Conservation (phyloP, 2,888 invertebrate genomes). For the Acanthopleura granulata region DNA sequence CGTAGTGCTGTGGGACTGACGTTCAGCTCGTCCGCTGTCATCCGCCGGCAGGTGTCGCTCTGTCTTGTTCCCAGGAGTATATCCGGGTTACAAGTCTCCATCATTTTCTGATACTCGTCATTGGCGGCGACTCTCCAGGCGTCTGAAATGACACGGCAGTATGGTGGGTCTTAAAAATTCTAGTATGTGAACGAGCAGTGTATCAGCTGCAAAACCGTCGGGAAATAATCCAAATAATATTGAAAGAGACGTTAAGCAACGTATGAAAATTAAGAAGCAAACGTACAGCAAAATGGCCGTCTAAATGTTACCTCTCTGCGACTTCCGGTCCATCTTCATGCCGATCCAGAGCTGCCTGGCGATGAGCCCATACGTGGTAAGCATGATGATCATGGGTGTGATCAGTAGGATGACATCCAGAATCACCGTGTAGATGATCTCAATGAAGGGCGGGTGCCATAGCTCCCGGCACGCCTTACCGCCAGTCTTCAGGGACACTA, state of each 20-base stretch:
- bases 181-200: no score
- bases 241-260: no score
- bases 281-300: no score
- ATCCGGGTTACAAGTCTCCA: slow-evolving; percentile 63
- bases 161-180: no score
- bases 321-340: slow-evolving; percentile 41
- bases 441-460: slow-evolving; percentile 69
- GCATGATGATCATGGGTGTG: slow-evolving; percentile 82
- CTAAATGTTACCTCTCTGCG: slow-evolving; percentile 4
- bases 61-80: not conserved
- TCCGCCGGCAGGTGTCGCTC: not conserved
- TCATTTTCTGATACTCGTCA: slow-evolving; percentile 96
- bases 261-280: no score
- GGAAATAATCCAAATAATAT: no score
- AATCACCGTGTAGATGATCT: slow-evolving; percentile 79
- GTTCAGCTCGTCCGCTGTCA: slow-evolving; percentile 1
- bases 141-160: slow-evolving; percentile 64
- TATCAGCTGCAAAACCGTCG: no score
- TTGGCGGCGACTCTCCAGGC: slow-evolving; percentile 87
- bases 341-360: slow-evolving; percentile 62
- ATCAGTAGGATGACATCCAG: slow-evolving; percentile 80
- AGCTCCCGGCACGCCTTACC: slow-evolving; percentile 23
- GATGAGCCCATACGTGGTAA: slow-evolving; percentile 75
- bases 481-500: not conserved
- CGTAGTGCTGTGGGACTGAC: slow-evolving; percentile 24